Evolutionary conservation across 2,888 invertebrate species (phyloP).

Genomic region (Trisateles emortualis): DNA sequence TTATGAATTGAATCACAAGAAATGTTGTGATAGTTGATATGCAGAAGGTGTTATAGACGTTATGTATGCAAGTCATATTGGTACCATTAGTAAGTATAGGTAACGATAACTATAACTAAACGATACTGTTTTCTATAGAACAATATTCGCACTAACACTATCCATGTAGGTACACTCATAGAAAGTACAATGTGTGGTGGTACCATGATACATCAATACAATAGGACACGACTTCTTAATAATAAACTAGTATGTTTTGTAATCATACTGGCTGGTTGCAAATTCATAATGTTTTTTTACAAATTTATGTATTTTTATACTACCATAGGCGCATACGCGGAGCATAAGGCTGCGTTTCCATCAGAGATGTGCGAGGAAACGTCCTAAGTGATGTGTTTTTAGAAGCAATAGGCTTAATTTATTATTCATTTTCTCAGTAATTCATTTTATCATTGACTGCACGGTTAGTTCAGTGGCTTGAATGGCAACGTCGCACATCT

Average conservation of each 20-base stretch:
- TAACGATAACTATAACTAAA: conserved; percentile 9
- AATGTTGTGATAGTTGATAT: too few relatives aligned
- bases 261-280: conserved; percentile 18
- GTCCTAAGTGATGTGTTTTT: too few relatives aligned
- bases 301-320: neutral
- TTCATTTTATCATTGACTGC: too few relatives aligned
- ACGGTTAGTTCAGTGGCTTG: too few relatives aligned
- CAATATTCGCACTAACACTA: conserved; percentile 47
- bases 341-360: too few relatives aligned
- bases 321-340: neutral
- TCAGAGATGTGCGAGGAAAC: too few relatives aligned
- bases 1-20: too few relatives aligned
- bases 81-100: conserved; percentile 1
- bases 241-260: conserved; percentile 3
- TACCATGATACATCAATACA: conserved; percentile 26
- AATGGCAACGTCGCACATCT: too few relatives aligned
- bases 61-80: too few relatives aligned
- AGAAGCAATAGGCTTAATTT: too few relatives aligned
- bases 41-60: too few relatives aligned
- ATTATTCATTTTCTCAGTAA: too few relatives aligned
- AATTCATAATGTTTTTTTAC: neutral
- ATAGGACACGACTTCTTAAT: conserved; percentile 27
- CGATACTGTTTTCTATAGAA: conserved; percentile 39
- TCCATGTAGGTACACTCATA: conserved; percentile 42
- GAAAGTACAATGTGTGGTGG: conserved; percentile 39